Base-by-base conservation (phyloP, 2,113 vertebrate species). In the Eulacestoma nigropectus region DNA sequence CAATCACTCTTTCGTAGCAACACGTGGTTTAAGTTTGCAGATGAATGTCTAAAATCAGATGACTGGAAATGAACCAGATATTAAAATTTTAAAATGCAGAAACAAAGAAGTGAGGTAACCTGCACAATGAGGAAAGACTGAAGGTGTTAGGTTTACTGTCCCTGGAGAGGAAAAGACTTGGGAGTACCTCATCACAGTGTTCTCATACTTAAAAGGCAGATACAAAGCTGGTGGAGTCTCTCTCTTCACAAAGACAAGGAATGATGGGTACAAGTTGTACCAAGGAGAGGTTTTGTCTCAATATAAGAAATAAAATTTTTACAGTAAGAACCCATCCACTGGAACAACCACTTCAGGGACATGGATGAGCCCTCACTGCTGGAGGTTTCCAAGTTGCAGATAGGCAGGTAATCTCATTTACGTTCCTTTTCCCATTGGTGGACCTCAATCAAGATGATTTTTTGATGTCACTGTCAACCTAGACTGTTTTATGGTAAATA, bases 51-150 rank as follows among this genome's bases (percentile, higher is more conserved):
- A 9, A n/a, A 50, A 22, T 37, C 30, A 81, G 35, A 32, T 26
- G 2, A 55, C 13, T 68, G 0, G 0, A 84, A 89, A 30, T 0
- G 1, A 56, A 35, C 0, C 4, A 59, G 8, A 2, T 55, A 32
- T 60, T 63, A 29, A 39, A 44, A n/a, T 49, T 67, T 70, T 53
- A 9, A 73, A 81, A 60, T 35, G 4, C 15, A 7, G 56, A 49
- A 35, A 18, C 10, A 33, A 18, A 50, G 32, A 44, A 47, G 16
- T 29, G 1, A 62, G 7, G 55, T 33, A 73, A 55, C 9, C 29
- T 59, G 11, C 3, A 12, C 16, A 7, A 8, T 35, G 18, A 80
- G 18, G 5, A 82, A 46, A 56, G 42, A 47, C 23, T 59, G 44
- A 46, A 59, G 10, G 12, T 47, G 7, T 52, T 72, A 27, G 3